phyloP scores from a whole-genome alignment of 1,140 invertebrate species.

The Pollicipes pollicipes region DNA sequence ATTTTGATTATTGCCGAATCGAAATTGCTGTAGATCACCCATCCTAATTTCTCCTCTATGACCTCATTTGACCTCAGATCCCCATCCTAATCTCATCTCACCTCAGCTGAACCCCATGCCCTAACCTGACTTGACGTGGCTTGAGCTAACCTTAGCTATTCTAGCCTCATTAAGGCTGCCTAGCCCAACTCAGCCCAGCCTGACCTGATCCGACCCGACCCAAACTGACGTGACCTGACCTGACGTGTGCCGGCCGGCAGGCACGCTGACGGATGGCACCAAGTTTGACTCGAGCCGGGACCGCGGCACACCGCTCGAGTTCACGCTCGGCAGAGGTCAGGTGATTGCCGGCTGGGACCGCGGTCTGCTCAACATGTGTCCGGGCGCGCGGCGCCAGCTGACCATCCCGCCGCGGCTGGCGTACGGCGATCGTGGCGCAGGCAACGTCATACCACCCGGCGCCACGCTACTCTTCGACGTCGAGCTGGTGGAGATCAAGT shows the following conservation, averaged over 20 bases:
- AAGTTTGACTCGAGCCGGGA: constrained; percentile 26
- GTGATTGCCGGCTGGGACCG: constrained; percentile 63
- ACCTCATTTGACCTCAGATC: too few relatives aligned
- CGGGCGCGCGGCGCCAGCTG: constrained; percentile 79
- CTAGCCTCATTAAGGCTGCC: too few relatives aligned
- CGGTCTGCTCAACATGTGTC: constrained; percentile 79
- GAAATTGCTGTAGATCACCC: too few relatives aligned
- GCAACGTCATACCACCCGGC: constrained; percentile 52
- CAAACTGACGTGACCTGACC: neutral
- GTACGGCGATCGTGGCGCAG: constrained; percentile 78
- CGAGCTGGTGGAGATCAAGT: constrained; percentile 20
- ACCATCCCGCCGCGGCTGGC: constrained; percentile 71
- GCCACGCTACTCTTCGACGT: constrained; percentile 25
- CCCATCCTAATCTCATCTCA: too few relatives aligned
- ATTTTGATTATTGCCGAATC: too few relatives aligned
- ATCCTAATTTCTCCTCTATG: too few relatives aligned
- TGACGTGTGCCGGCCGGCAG: neutral
- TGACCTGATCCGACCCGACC: too few relatives aligned
- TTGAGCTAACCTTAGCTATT: too few relatives aligned
- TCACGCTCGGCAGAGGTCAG: constrained; percentile 28
- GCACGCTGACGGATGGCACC: constrained; percentile 21
- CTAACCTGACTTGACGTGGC: too few relatives aligned
- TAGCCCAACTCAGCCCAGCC: too few relatives aligned
- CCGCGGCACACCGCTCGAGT: constrained; percentile 28
- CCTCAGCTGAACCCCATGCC: too few relatives aligned